Evolutionary conservation across 2,888 invertebrate species (phyloP).

Genomic region (Eupithecia subumbrata): DNA sequence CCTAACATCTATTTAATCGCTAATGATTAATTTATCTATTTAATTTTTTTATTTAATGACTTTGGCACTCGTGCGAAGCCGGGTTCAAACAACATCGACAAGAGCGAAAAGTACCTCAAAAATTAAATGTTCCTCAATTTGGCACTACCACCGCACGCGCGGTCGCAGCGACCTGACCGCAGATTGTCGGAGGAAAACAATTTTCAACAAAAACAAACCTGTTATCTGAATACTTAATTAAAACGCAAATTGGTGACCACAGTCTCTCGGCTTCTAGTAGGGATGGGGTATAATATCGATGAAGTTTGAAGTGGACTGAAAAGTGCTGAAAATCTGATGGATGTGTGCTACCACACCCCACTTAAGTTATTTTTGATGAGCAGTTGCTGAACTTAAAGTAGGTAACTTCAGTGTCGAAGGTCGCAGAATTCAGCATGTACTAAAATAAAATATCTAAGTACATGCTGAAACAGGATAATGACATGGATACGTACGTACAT

Average conservation of each 20-base stretch:
- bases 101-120: background rate
- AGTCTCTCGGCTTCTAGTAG: conserved; percentile 45
- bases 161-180: conserved; percentile 41
- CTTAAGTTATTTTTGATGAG: too few species aligned
- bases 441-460: too few species aligned
- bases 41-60: too few species aligned
- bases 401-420: too few species aligned
- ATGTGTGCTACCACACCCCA: background rate
- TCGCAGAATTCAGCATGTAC: too few species aligned
- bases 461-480: too few species aligned
- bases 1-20: too few species aligned
- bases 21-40: too few species aligned
- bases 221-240: conserved; percentile 77
- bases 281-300: conserved; percentile 9
- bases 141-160: conserved; percentile 21
- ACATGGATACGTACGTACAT: too few species aligned
- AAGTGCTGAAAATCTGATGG: background rate
- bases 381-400: too few species aligned
- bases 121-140: background rate
- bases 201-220: conserved; percentile 77
- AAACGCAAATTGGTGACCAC: conserved; percentile 79
- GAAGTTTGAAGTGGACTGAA: background rate
- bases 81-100: too few species aligned
- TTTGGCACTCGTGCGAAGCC: too few species aligned
- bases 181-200: conserved; percentile 65